Conservation (phyloP, 2,797 vertebrate genomes). For the Menidia menidia region DNA sequence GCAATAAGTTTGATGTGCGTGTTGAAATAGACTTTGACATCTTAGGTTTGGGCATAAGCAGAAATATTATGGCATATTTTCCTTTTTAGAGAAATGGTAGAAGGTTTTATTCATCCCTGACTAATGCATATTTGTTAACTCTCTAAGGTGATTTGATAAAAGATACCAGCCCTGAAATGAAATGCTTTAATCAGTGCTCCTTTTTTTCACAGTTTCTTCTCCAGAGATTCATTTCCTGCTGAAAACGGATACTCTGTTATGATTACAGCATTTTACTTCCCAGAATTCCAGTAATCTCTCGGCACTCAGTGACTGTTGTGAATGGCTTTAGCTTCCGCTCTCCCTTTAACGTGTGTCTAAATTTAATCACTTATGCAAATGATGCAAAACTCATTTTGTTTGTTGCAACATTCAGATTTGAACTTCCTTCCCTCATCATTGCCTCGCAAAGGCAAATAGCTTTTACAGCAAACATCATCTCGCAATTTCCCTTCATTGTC, state of each 20-base stretch:
- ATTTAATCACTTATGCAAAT: constrained; percentile 71
- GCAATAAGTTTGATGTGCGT: neutral
- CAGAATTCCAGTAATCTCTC: constrained; percentile 51
- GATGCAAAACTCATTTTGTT: constrained; percentile 41
- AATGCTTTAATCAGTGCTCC: constrained; percentile 51
- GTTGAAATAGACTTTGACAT: neutral
- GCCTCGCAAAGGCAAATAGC: constrained; percentile 45
- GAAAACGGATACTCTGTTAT: constrained; percentile 51
- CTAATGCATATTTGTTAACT: constrained; percentile 24
- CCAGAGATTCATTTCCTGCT: constrained; percentile 55
- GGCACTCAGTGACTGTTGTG: constrained; percentile 22
- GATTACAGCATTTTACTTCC: constrained; percentile 49
- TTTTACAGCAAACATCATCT: constrained; percentile 30
- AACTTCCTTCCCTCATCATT: constrained; percentile 46
- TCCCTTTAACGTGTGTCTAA: constrained; percentile 34
- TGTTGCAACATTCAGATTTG: constrained; percentile 25
- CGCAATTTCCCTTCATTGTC: constrained; percentile 34
- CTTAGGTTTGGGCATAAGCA: neutral
- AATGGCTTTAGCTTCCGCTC: constrained; percentile 18
- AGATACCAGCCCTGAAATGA: constrained; percentile 26
- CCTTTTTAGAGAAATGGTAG: neutral
- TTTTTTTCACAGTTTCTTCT: constrained; percentile 27
- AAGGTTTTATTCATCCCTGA: constrained; percentile 11
- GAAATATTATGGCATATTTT: neutral
- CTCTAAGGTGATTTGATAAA: constrained; percentile 26